Evolutionary conservation across 2,113 vertebrate species (phyloP).

Genomic region (Athene noctua): DNA sequence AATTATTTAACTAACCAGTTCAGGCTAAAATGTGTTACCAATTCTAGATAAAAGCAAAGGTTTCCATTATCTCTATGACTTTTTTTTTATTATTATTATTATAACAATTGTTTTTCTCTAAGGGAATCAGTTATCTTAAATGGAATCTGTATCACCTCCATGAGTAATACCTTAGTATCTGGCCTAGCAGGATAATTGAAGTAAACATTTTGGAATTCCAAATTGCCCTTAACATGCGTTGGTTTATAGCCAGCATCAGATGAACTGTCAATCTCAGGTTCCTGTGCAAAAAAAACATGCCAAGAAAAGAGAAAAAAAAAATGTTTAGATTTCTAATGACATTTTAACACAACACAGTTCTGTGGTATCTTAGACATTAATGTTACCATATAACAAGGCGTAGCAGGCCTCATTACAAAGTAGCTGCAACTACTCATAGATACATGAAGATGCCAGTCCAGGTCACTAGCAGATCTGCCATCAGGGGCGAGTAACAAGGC

Average conservation of each 20-base stretch:
- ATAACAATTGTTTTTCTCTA: not conserved
- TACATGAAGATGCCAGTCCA: not conserved
- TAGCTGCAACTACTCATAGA: not conserved
- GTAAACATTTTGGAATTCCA: constrained; percentile 84
- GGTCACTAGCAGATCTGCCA: not conserved
- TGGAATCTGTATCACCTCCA: not conserved
- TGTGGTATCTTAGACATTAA: not conserved
- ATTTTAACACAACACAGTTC: not conserved
- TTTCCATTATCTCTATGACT: not conserved
- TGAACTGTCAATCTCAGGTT: constrained; percentile 84
- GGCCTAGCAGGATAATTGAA: constrained; percentile 86
- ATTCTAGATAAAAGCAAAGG: not conserved
- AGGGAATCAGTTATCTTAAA: not conserved
- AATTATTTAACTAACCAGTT: not conserved
- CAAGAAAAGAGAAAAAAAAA: not conserved
- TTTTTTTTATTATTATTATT: not conserved
- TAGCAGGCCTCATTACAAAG: not conserved
- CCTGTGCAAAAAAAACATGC: constrained; percentile 68
- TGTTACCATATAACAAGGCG: not conserved
- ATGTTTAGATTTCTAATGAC: not conserved
- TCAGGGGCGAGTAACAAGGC: not conserved
- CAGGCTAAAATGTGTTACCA: not conserved
- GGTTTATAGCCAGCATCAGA: constrained; percentile 83
- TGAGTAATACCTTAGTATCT: constrained; percentile 75
- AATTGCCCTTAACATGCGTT: constrained; percentile 78